Percentiles rank a stretch among this genome's conserved stretches.
phyloP scores from a whole-genome alignment of 2,113 vertebrate species.

The Vireo altiloquus region DNA sequence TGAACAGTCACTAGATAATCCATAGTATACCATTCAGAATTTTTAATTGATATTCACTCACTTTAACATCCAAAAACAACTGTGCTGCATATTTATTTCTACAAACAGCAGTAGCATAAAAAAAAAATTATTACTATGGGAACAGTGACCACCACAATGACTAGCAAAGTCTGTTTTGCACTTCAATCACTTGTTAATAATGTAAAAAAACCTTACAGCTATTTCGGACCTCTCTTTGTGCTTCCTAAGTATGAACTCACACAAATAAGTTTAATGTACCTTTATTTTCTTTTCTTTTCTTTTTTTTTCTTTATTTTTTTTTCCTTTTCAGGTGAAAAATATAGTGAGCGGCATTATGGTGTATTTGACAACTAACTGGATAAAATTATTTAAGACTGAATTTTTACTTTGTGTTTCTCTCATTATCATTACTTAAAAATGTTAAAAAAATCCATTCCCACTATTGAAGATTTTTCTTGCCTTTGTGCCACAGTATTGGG shows the following conservation, averaged over 20 bases:
- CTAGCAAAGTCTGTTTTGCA: not conserved
- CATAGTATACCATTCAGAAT: not conserved
- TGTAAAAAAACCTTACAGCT: not conserved
- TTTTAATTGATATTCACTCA: not conserved
- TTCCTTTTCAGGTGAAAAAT: not conserved
- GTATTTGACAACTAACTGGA: not conserved
- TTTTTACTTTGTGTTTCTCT: not conserved
- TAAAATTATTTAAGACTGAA: not conserved
- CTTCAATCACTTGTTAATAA: not conserved
- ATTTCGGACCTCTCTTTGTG: not conserved
- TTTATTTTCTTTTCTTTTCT: too few species aligned
- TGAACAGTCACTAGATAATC: not conserved
- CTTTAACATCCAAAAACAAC: not conserved
- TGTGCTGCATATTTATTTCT: not conserved
- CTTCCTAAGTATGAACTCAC: not conserved
- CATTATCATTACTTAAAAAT: not conserved
- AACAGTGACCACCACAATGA: not conserved
- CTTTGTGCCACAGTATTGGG: not conserved
- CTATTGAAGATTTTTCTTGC: not conserved
- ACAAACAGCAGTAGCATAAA: not conserved
- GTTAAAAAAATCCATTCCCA: not conserved
- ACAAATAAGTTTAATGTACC: not conserved
- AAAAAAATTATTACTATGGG: not conserved
- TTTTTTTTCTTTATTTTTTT: too few species aligned
- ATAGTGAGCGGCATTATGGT: not conserved